A percentile compares a stretch with the other conserved stretches of the same genome.
Evolutionary conservation across 2,113 vertebrate species (phyloP).

Genomic region (Oenanthe oenanthe): DNA sequence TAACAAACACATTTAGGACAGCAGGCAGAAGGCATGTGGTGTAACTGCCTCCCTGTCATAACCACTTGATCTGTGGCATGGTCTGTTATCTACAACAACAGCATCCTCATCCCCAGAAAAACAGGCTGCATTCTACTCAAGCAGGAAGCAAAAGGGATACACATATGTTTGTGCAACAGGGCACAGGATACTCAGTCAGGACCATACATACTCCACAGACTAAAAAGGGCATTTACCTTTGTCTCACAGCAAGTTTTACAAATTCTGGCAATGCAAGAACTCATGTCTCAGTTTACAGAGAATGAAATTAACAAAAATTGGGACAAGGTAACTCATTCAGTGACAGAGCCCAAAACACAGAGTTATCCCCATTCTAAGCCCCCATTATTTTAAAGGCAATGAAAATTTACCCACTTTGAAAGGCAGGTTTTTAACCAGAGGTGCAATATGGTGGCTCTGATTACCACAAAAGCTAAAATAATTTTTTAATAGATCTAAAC

Average conservation of each 20-base stretch:
- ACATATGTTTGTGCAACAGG: background rate
- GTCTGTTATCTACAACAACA: background rate
- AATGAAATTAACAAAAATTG: background rate
- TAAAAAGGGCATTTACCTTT: background rate
- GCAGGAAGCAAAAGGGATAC: background rate
- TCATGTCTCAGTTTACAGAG: background rate
- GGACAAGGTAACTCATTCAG: background rate
- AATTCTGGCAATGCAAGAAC: background rate
- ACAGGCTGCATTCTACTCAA: background rate
- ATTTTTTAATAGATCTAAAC: background rate
- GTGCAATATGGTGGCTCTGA: background rate
- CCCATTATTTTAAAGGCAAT: background rate
- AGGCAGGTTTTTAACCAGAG: background rate
- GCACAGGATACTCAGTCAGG: background rate
- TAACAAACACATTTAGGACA: background rate
- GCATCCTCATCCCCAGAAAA: background rate
- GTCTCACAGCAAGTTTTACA: background rate
- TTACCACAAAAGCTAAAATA: background rate
- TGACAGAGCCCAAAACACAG: background rate
- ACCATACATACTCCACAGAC: background rate
- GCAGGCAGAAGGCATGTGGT: background rate
- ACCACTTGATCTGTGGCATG: background rate
- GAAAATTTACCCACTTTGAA: background rate
- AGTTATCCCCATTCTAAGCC: background rate
- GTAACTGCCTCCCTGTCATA: background rate